Conservation (phyloP, 2,113 vertebrate genomes). For the Laticauda colubrina region DNA sequence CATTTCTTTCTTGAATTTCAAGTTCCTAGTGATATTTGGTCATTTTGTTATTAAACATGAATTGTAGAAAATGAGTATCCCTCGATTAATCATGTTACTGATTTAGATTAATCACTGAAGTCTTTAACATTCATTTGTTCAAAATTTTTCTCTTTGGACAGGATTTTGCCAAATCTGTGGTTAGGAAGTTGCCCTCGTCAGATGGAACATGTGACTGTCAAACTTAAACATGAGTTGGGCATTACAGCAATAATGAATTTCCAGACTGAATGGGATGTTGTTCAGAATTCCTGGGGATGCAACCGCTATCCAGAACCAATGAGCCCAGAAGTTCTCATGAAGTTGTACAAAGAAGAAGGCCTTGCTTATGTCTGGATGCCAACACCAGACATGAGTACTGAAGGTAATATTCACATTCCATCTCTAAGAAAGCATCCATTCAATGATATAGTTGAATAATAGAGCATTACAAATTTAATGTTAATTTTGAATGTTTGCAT, state of each 20-base stretch:
- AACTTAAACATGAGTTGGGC: slow-evolving; percentile 89
- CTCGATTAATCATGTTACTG: background rate
- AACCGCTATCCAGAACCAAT: slow-evolving; percentile 80
- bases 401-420: slow-evolving; percentile 73
- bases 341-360: slow-evolving; percentile 85
- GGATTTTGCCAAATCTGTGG: slow-evolving; percentile 91
- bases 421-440: background rate
- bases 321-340: slow-evolving; percentile 84
- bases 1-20: background rate
- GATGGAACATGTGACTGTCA: slow-evolving; percentile 88
- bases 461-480: background rate
- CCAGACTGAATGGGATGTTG: slow-evolving; percentile 90
- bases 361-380: slow-evolving; percentile 93
- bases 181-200: slow-evolving; percentile 94
- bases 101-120: background rate
- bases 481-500: background rate
- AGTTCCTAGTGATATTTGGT: background rate
- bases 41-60: background rate
- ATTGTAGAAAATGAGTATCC: background rate
- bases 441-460: background rate
- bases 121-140: background rate
- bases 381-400: slow-evolving; percentile 95
- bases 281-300: slow-evolving; percentile 90
- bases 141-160: slow-evolving; percentile 54
- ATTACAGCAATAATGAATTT: slow-evolving; percentile 95